These are phyloP conservation scores for Limanda limanda DNA, from an alignment of 2,113 vertebrate species.

Conservation along the genomic window DNA sequence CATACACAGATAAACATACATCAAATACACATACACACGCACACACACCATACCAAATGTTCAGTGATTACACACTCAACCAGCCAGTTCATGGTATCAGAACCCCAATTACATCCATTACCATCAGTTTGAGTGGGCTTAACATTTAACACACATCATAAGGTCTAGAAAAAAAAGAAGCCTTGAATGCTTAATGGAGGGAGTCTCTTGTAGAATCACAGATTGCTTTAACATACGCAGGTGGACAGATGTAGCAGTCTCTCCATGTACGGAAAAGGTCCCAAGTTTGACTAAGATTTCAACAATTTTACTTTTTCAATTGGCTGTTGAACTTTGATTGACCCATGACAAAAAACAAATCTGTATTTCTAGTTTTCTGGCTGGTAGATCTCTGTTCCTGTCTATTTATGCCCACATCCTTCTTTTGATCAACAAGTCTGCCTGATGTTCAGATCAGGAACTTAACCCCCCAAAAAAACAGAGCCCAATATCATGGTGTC, in stretches of 20 bases:
- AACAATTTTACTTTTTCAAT: neutral
- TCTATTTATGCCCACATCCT: conserved; percentile 39
- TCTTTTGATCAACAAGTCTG: conserved; percentile 54
- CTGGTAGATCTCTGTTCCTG: conserved; percentile 13
- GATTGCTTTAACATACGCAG: conserved; percentile 17
- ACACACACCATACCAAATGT: conserved; percentile 13
- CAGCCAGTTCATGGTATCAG: conserved; percentile 40
- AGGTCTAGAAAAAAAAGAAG: conserved; percentile 21
- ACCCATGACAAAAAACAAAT: conserved; percentile 16
- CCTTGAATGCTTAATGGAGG: conserved; percentile 13
- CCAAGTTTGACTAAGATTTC: neutral
- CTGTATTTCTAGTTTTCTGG: conserved; percentile 11
- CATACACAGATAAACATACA: conserved; percentile 1
- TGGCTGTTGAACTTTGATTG: conserved; percentile 10
- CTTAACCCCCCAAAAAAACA: conserved; percentile 42
- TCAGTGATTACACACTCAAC: conserved; percentile 38
- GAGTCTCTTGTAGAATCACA: conserved; percentile 30
- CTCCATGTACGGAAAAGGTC: conserved; percentile 1
- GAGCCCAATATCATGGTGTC: conserved; percentile 63
- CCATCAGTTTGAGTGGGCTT: conserved; percentile 41
- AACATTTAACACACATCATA: conserved; percentile 27
- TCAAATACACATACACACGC: conserved; percentile 14
- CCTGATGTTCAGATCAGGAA: conserved; percentile 54
- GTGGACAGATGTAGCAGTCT: conserved; percentile 12
- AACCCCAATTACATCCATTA: conserved; percentile 60